Conservation (phyloP, 2,888 invertebrate genomes). For the Limnephilus rhombicus region DNA sequence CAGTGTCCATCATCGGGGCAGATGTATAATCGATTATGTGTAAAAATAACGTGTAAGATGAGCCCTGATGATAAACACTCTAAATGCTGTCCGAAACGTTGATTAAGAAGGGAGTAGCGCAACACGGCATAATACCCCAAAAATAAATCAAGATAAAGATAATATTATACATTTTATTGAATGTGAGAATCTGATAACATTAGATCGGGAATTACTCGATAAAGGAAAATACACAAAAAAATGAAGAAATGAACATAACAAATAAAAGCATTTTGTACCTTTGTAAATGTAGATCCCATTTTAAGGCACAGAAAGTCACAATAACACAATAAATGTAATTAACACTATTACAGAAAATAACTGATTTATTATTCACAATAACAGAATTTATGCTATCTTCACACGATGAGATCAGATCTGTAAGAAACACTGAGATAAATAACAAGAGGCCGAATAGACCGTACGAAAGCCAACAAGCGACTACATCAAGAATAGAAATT, state of each 20-base stretch:
- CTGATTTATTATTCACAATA: background rate
- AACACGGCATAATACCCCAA: no score
- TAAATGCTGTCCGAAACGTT: no score
- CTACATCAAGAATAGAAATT: slow-evolving; percentile 49
- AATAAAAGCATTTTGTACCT: slow-evolving; percentile 29
- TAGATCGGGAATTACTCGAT: background rate
- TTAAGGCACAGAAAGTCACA: slow-evolving; percentile 28
- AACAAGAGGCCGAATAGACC: slow-evolving; percentile 28
- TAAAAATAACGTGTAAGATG: no score
- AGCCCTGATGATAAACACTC: background rate
- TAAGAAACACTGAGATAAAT: slow-evolving; percentile 36
- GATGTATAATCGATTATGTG: no score
- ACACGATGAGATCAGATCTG: slow-evolving; percentile 38
- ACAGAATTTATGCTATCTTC: background rate
- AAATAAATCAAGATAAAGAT: no score
- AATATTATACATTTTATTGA: background rate
- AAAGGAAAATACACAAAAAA: background rate
- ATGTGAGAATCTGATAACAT: background rate
- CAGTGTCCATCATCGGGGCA: no score
- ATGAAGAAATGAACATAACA: background rate
- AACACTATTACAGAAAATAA: background rate
- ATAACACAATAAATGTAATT: slow-evolving; percentile 33
- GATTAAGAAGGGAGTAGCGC: no score
- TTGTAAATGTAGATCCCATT: slow-evolving; percentile 53
- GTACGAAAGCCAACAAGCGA: slow-evolving; percentile 38